Conservation (phyloP, 2,888 invertebrate genomes). For the Drosophila paranaensis region DNA sequence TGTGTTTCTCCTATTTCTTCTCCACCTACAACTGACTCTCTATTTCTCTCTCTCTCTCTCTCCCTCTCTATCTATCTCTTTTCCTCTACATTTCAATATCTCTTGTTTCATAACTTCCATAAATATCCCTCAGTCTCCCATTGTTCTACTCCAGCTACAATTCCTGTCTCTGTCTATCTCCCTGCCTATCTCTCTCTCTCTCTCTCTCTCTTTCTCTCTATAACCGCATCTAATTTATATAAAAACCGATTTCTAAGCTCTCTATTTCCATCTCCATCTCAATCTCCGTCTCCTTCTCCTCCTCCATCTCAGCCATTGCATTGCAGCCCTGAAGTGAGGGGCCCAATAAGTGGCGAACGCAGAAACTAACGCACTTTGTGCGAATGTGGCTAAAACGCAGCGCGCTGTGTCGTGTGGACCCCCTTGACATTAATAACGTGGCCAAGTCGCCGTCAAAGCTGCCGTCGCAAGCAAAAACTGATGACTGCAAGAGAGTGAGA, state of each 20-base stretch:
- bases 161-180: not conserved
- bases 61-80: not conserved
- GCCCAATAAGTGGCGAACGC: slow-evolving; percentile 36
- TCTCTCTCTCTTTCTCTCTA: not conserved
- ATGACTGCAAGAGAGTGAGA: slow-evolving; percentile 11
- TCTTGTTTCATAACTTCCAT: too few relatives aligned
- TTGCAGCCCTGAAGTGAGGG: slow-evolving; percentile 48
- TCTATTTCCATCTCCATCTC: not conserved
- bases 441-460: slow-evolving; percentile 50
- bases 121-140: not conserved
- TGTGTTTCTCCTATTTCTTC: not conserved
- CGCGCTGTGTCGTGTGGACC: slow-evolving; percentile 70
- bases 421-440: slow-evolving; percentile 78
- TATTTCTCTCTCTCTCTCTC: not conserved
- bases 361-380: slow-evolving; percentile 78
- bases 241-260: not conserved
- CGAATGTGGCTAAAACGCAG: slow-evolving; percentile 42
- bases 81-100: too few relatives aligned
- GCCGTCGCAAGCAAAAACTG: slow-evolving; percentile 26
- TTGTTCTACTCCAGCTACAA: not conserved
- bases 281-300: too few relatives aligned
- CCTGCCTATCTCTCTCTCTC: not conserved
- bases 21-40: too few relatives aligned
- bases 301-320: not conserved
- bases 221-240: not conserved